Evolutionary conservation across 1,140 invertebrate species (phyloP).

Genomic region (Camponotus pennsylvanicus): DNA sequence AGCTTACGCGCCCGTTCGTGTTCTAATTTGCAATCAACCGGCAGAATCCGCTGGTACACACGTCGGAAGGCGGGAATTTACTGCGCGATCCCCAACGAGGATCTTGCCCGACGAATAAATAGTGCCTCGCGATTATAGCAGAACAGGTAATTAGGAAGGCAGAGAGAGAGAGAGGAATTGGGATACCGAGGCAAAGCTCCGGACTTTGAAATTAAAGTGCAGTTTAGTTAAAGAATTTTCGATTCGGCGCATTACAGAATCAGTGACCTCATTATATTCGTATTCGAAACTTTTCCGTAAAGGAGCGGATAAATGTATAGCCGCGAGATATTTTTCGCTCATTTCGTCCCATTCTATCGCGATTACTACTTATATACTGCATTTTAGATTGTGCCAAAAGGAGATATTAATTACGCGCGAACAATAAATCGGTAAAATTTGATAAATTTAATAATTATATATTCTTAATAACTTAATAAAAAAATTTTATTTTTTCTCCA

Average conservation of each 20-base stretch:
- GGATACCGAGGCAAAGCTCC: neutral
- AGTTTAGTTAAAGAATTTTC: conserved; percentile 2
- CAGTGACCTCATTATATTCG: conserved; percentile 49
- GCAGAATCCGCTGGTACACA: conserved; percentile 56
- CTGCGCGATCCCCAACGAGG: conserved; percentile 47
- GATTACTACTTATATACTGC: neutral
- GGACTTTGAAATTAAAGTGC: conserved; percentile 46
- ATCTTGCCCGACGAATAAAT: conserved; percentile 61
- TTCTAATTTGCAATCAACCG: conserved; percentile 71
- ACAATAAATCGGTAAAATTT: conserved; percentile 15
- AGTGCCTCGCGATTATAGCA: conserved; percentile 52
- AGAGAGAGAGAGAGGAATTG: neutral
- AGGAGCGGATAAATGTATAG: neutral
- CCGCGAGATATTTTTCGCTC: conserved; percentile 18
- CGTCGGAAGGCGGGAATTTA: conserved; percentile 64
- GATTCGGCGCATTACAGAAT: conserved; percentile 38
- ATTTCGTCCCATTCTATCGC: neutral
- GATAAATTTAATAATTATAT: too few species aligned
- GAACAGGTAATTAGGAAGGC: conserved; percentile 60
- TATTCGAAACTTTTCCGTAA: conserved; percentile 32
- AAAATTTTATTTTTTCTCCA: neutral
- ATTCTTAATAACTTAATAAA: neutral
- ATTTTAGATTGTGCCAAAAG: neutral
- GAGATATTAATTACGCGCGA: neutral
- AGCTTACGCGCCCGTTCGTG: conserved; percentile 67